Evolutionary conservation across 92 coral and sea anemone genomes (phyloP), one percentile per base, ranked within the genome.

Genomic region (Siderastrea radians): DNA sequence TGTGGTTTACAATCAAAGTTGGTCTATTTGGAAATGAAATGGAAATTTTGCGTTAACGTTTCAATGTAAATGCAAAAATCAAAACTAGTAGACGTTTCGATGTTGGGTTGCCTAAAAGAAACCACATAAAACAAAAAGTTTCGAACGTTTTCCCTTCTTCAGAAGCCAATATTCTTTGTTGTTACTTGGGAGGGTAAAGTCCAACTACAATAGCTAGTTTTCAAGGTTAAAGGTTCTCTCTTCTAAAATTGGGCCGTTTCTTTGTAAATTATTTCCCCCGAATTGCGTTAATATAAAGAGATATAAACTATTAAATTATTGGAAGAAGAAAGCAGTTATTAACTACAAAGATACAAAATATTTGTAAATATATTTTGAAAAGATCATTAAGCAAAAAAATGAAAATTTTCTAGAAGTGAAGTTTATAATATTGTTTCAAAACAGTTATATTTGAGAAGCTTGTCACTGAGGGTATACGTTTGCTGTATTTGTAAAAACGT

Each of bases 271-370:
- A 3, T 74, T 44, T 80, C 45, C 84, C 19, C 13, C 13, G 64
- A 60, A 9, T 45, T 43, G 49, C 73, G 60, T 52, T 80, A 80
- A 19, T 43, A 2, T 47, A 50, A 38, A 78, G 55, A 49, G 43
- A 5, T 45, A 7, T 46, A 77, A 66, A 66, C 38, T 26, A 66
- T 66, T 80, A 80, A 80, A 80, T 80, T 80, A 80, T 80, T 80
- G 84, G 66, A 49, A 67, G 71, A 65, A 61, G 5, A 14, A 53
- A 38, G 15, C 9, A 47, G 46, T 78, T 26, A 26, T 26, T 61
- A 45, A 61, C 13, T 49, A 47, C 59, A 61, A 60, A 48, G 50
- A 17, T 4, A 77, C 6, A 66, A 26, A 51, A 64, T 50, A 66
- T 77, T 26, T 44, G 1, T 69, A 61, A 12, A 60, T 60, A 38